phyloP scores from a whole-genome alignment of 2,888 invertebrate genomes.

The Sepiola atlantica region DNA sequence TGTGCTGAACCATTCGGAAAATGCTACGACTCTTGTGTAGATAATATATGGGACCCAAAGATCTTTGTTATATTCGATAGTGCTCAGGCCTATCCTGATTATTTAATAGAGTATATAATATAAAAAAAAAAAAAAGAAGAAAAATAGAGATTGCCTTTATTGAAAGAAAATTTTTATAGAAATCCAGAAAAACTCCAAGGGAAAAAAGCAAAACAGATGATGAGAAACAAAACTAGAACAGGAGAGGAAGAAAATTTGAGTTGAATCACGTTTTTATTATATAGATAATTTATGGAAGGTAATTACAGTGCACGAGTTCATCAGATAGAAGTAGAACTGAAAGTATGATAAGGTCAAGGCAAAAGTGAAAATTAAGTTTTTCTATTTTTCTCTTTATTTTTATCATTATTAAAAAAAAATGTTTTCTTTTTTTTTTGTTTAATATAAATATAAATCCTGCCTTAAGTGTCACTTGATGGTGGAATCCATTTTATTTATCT shows the following conservation, averaged over 20 bases:
- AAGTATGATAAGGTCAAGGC: no score
- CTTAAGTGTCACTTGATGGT: no score
- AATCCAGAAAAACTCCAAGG: neutral
- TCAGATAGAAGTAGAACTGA: no score
- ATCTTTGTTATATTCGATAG: conserved; percentile 73
- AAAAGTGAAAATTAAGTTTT: no score
- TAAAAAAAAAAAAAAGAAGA: neutral
- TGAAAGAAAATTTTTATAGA: neutral
- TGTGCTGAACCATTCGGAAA: conserved; percentile 65
- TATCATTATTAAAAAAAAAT: no score
- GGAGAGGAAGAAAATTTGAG: neutral
- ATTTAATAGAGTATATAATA: conserved; percentile 66
- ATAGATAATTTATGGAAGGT: no score
- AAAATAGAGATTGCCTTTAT: conserved; percentile 24
- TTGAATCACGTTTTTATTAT: neutral
- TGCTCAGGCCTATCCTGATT: conserved; percentile 72
- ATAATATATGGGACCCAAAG: conserved; percentile 65
- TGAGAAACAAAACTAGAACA: neutral
- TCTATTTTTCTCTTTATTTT: no score
- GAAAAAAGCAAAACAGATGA: neutral
- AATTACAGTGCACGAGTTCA: no score
- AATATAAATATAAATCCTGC: no score
- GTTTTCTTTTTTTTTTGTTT: no score
- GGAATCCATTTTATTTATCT: no score
- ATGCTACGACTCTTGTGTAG: conserved; percentile 71